Evolutionary conservation across 2,888 invertebrate species (phyloP), one percentile per base, ranked within the genome.

Genomic region (Pimpla rufipes): DNA sequence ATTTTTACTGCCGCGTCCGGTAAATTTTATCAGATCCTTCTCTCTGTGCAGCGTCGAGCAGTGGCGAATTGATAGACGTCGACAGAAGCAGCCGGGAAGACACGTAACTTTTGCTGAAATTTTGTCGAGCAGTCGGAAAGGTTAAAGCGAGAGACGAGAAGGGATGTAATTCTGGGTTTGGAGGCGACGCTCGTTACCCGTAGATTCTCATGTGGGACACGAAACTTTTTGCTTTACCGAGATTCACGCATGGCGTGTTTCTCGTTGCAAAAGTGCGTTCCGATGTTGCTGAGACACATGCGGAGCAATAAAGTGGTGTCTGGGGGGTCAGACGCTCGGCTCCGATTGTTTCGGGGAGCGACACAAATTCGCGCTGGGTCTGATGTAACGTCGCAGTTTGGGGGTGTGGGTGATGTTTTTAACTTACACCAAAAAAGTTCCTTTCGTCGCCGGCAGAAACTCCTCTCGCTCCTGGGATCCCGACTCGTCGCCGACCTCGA

Each of bases 401-500:
- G 13, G 37, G 8, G 10, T 47, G 18, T 47, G 13, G 70, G 29
- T 29, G 35, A 13, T 62, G 35, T 42, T 35, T 16, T 21, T 16
- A 55, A 85, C 96, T 95, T 94, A 96, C 96, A 94, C 94, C 86
- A 96, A 93, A 84, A 95, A 95, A 79, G 95, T 94, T 89, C 96
- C 96, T 90, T 96, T 95, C 78, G 94, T 94, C 10, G 96, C 96
- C 21, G 96, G 95, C 86, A 96, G 94, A 91, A 96, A 96, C 92
- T 96, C 95, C 86, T 95, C 95, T 47, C 94, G 94, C 67, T 93
- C 95, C 92, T 93, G 93, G 88, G 92, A 93, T 91, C 93, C 94
- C 45, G 93, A 90, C 86, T 95, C 95, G 79, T 94, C 90, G 62
- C 94, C 93, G n/a, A 95, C 94, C 90, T 96, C 96, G 93, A 96